phyloP scores from a whole-genome alignment of 2,113 vertebrate species.

The Lasiurus cinereus region DNA sequence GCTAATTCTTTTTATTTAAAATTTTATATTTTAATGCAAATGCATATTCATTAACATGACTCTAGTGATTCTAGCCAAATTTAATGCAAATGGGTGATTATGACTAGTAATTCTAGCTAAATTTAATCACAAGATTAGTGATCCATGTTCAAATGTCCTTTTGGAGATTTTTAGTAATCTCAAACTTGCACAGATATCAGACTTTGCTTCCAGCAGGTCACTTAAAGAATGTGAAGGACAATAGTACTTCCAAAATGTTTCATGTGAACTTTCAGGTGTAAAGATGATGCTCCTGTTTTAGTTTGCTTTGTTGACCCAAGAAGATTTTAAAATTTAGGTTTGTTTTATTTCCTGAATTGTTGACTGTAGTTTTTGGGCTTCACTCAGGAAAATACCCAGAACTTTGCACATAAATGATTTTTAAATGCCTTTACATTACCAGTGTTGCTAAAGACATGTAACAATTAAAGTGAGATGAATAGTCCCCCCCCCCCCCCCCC shows the following conservation, averaged over 20 bases:
- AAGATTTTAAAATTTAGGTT: conserved; percentile 36
- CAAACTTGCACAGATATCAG: neutral
- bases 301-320: neutral
- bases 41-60: neutral
- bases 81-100: conserved; percentile 40
- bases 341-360: neutral
- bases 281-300: neutral
- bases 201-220: neutral
- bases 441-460: neutral
- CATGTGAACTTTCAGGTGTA: neutral
- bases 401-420: neutral
- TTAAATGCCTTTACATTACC: conserved; percentile 2
- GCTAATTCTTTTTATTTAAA: conserved; percentile 10
- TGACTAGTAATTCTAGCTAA: conserved; percentile 42
- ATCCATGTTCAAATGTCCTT: conserved; percentile 50
- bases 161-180: conserved; percentile 17
- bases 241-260: neutral
- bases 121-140: conserved; percentile 42
- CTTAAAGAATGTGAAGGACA: conserved; percentile 32
- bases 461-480: neutral
- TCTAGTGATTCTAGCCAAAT: conserved; percentile 44
- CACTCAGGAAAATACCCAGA: neutral
- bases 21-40: conserved; percentile 62
- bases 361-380: conserved; percentile 32
- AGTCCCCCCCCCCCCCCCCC: neutral